Base-by-base conservation (phyloP, 2,797 vertebrate genomes). In the Craterocephalus amniculus region DNA sequence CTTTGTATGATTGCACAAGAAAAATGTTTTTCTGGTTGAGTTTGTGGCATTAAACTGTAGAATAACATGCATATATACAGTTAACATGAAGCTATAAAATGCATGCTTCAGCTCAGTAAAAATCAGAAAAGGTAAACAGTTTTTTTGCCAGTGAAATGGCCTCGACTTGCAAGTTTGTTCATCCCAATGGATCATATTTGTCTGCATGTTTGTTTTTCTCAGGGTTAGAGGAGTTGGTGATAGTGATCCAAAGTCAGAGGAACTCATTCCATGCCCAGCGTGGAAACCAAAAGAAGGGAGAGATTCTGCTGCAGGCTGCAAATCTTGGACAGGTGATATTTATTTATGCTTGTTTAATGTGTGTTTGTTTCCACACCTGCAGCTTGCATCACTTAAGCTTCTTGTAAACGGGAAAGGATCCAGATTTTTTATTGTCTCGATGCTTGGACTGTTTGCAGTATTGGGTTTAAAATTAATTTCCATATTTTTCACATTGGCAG, bases 201-300 rank as follows among this genome's bases (percentile, higher is more conserved):
- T 59, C 0, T 29, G 4, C 48, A 1, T 0, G 4, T 18, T 38
- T 87, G 92, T 35, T 34, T 38, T 34, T 48, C 26, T 67, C 91
- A 98, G 97, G 93, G 62, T 74, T 96, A 85, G 90, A 90, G 79
- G 90, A 93, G 76, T 90, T 97, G 83, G 89, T 97, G 34, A 93
- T 98, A 74, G 90, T 97, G 80, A 96, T 98, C 90, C 96, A 97
- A 91, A 98, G 96, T 84, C 97, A 98, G 88, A 95, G 92, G 86
- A 96, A 96, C 90, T 90, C 94, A 63, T 96, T 93, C 87, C 96
- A 98, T 58, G 91, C 84, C 63, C 93, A 84, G 66, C 94, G 85
- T 87, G 94, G 94, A 34, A 80, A 89, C 61, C 91, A 93, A 62
- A 93, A 92, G 81, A 95, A 91, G 87, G 78, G 55, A 67, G 92